Evolutionary conservation across 2,888 invertebrate genomes (phyloP).

Genomic region (Harpalus rufipes): DNA sequence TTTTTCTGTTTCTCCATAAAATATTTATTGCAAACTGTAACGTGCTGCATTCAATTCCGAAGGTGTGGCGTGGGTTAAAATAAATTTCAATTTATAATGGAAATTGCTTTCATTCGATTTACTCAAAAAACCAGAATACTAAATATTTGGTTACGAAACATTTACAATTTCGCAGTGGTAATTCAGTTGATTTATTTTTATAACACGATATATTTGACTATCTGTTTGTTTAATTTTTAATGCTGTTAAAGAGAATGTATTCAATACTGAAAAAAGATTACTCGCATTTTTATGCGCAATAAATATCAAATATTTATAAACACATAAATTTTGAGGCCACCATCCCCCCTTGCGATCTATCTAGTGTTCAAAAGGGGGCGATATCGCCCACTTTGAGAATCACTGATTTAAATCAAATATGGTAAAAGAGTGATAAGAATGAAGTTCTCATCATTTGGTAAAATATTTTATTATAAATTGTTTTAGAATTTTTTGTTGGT

Average conservation of each 20-base stretch:
- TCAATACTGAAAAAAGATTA: neutral
- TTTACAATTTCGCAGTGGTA: neutral
- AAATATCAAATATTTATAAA: too few species aligned
- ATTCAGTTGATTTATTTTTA: neutral
- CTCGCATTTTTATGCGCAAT: too few species aligned
- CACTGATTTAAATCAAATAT: too few species aligned
- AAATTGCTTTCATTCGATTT: neutral
- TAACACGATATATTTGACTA: neutral
- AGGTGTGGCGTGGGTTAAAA: neutral
- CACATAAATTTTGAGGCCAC: too few species aligned
- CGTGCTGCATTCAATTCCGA: neutral
- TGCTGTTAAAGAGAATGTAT: neutral
- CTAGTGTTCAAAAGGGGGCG: too few species aligned
- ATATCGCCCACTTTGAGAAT: too few species aligned
- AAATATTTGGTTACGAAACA: neutral
- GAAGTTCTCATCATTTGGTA: too few species aligned
- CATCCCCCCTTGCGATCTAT: too few species aligned
- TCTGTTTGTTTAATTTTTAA: neutral
- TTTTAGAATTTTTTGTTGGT: too few species aligned
- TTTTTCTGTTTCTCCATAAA: neutral
- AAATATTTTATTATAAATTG: too few species aligned
- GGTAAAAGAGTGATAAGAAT: too few species aligned
- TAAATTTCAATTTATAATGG: conserved; percentile 7
- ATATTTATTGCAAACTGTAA: neutral
- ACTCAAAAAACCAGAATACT: neutral